Base-by-base conservation (phyloP, 2,797 vertebrate genomes). In the Thripadectes ignobilis region DNA sequence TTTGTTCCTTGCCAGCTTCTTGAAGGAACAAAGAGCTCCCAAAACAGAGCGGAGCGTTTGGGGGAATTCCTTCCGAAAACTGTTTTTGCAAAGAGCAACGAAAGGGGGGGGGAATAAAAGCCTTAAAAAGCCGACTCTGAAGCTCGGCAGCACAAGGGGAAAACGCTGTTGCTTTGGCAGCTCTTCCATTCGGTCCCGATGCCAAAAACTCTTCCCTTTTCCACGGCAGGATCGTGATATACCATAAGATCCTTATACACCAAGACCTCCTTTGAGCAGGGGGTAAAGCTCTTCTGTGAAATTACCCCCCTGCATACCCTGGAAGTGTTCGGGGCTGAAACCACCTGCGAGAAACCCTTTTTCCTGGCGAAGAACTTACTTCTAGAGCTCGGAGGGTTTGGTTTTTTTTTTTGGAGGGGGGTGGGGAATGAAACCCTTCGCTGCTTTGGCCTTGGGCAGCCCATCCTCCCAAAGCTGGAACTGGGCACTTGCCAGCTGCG, bases 61-160 rank as follows among this genome's bases (percentile, higher is more conserved):
- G 43, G 76, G 88, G 85, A 87, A 97, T 95, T 92, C 92, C 92
- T 73, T 71, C 24, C 65, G 91, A 89, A 48, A 92, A 79, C 32
- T 14, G 9, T 48, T 84, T 54, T 63, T 52, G 55, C 29, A 59
- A 72, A 83, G 24, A 92, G 57, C 62, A 76, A 54, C 5, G 30
- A 10, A 23, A 51, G 12, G 3, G 1, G 27, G 23, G 21, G 32
- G 7, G n/a, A 14, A 20, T 2, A 29, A 54, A 66, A 38, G 29
- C 46, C 39, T 80, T 74, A 76, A 52, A 61, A 66, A 94, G 36
- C 55, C 57, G 7, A 2, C 30, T 57, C 51, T 19, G 36, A 41
- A 59, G 58, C 85, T 67, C 26, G 38, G 17, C 19, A 66, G 51
- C 77, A 66, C 6, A 2, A 8, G n/a, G 63, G 63, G 59, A 62